Percentiles rank a stretch among this genome's conserved stretches.
These are phyloP conservation scores for Steromphala cineraria DNA, from an alignment of 2,888 invertebrate genomes.

Conservation along the genomic window DNA sequence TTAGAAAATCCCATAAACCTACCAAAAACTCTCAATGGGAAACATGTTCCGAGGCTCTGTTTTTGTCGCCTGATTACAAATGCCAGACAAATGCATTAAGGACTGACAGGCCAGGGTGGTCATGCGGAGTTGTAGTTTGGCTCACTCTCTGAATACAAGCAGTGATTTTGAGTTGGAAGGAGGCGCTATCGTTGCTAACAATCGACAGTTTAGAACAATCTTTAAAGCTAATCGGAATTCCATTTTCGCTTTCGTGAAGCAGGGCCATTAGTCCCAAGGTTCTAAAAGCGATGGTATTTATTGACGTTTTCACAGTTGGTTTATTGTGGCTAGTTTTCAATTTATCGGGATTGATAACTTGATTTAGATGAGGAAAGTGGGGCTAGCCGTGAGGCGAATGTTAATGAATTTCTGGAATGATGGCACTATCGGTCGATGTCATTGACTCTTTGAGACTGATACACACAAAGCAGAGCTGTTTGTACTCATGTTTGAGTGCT, in stretches of 20 bases:
- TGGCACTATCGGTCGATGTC: not conserved
- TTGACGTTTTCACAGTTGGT: slow-evolving; percentile 1
- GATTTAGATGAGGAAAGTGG: not conserved
- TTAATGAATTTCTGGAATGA: not conserved
- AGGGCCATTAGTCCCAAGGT: not conserved
- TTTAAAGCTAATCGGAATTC: not conserved
- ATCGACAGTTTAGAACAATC: not conserved
- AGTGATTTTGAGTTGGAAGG: not conserved
- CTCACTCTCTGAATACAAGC: not conserved
- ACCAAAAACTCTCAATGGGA: too few relatives aligned
- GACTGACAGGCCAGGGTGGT: not conserved
- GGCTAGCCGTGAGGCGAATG: not conserved
- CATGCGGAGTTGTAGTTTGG: not conserved
- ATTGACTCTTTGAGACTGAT: not conserved
- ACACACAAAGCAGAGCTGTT: not conserved
- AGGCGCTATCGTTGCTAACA: not conserved
- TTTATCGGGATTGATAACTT: not conserved
- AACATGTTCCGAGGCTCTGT: too few relatives aligned
- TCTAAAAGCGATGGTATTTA: not conserved
- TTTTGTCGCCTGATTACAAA: not conserved
- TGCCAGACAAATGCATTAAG: not conserved
- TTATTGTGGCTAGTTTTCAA: slow-evolving; percentile 1
- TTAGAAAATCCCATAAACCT: too few relatives aligned
- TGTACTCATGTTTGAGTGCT: not conserved
- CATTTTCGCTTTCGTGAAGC: not conserved